Conservation (phyloP, 2,113 vertebrate genomes). For the Microtus ochrogaster region DNA sequence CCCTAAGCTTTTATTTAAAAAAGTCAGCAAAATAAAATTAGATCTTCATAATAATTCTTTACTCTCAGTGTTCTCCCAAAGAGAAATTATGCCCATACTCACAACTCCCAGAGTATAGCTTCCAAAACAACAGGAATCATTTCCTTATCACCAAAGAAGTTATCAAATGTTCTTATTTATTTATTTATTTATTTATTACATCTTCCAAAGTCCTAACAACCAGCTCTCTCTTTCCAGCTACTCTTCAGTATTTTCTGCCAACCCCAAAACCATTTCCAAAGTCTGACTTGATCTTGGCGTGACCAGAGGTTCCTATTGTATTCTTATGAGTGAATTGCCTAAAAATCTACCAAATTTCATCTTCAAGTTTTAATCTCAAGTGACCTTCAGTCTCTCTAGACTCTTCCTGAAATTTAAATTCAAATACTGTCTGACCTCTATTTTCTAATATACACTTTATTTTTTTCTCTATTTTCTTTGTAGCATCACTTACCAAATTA, state of each 20-base stretch:
- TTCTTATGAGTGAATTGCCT: fast-evolving
- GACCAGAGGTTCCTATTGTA: not conserved
- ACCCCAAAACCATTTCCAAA: not conserved
- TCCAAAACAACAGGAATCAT: not conserved
- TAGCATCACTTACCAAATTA: not conserved
- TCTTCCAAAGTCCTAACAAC: not conserved
- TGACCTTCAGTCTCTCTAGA: not conserved
- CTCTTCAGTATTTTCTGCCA: not conserved
- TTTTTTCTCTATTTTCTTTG: not conserved
- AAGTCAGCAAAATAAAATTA: not conserved
- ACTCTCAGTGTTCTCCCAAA: not conserved
- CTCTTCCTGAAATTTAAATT: not conserved
- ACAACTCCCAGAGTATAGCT: not conserved
- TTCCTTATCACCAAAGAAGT: not conserved
- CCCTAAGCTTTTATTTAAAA: not conserved
- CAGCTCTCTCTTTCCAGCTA: not conserved
- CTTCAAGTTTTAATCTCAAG: slow-evolving; percentile 10
- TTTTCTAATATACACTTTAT: not conserved
- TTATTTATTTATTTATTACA: not conserved
- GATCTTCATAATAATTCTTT: not conserved
- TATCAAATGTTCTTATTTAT: not conserved
- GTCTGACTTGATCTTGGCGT: not conserved
- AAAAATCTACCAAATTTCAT: not conserved
- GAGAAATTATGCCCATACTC: not conserved
- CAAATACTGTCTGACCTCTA: not conserved